Conservation (phyloP, 2,888 invertebrate genomes). For the Stegana nigrithorax region DNA sequence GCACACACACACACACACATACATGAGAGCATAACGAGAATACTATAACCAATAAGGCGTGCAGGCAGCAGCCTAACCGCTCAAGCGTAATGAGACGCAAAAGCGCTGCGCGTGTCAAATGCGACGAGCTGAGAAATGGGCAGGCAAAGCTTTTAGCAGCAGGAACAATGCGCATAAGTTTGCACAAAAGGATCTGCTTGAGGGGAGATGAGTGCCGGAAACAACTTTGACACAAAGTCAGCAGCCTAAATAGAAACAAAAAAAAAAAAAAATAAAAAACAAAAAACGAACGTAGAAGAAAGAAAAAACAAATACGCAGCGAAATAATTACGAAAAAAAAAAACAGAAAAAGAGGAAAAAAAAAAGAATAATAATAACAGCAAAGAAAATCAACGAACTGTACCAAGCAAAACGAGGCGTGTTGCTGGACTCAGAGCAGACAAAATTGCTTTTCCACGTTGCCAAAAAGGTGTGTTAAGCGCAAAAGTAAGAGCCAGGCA, state of each 20-base stretch:
- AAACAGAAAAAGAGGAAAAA: slow-evolving; percentile 9
- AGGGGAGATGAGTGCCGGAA: slow-evolving; percentile 20
- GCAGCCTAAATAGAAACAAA: too few relatives aligned
- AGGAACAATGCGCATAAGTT: background rate
- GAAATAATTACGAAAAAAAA: slow-evolving; percentile 16
- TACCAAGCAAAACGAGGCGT: background rate
- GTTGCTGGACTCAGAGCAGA: too few relatives aligned
- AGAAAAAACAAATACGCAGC: background rate
- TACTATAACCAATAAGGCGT: too few relatives aligned
- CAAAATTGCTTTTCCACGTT: too few relatives aligned
- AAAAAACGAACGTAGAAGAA: background rate
- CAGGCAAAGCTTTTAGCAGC: background rate
- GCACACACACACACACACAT: too few relatives aligned
- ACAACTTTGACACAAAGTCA: slow-evolving; percentile 28
- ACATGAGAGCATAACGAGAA: slow-evolving; percentile 18
- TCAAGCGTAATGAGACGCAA: slow-evolving; percentile 51
- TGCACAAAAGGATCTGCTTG: slow-evolving; percentile 1
- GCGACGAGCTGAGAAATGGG: background rate
- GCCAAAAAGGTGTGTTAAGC: too few relatives aligned
- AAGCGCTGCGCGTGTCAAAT: slow-evolving; percentile 6
- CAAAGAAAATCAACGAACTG: background rate
- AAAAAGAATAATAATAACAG: too few relatives aligned
- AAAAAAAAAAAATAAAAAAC: too few relatives aligned
- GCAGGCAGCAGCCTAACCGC: background rate
- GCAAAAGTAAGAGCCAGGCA: slow-evolving; percentile 4